Evolutionary conservation across 2,888 invertebrate genomes (phyloP).

Genomic region (Dyspetes luteomarginatus): DNA sequence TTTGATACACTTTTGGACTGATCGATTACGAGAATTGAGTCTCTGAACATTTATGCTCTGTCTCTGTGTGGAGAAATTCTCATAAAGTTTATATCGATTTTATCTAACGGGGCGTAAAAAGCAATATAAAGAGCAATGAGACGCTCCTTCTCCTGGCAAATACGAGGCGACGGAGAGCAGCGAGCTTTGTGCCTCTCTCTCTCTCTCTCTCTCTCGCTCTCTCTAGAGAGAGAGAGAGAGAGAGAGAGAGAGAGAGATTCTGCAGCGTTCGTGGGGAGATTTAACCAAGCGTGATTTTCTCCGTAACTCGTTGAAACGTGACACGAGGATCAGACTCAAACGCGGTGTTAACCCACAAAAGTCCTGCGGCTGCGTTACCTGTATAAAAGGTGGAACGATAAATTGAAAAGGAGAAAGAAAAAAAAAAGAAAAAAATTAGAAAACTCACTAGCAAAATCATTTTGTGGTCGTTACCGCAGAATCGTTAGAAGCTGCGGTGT

Average conservation of each 20-base stretch:
- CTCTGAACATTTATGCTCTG: too few relatives aligned
- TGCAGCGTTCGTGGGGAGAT: conserved; percentile 3
- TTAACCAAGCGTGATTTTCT: conserved; percentile 60
- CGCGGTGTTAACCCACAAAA: conserved; percentile 52
- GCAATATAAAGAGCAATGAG: too few relatives aligned
- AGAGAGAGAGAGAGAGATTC: neutral
- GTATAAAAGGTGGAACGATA: neutral
- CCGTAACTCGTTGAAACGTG: conserved; percentile 57
- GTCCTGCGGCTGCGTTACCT: conserved; percentile 25
- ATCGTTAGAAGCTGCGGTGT: conserved; percentile 49
- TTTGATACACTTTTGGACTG: too few relatives aligned
- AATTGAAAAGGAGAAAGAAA: neutral
- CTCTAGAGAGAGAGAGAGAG: neutral
- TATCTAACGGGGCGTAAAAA: too few relatives aligned
- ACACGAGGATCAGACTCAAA: conserved; percentile 34
- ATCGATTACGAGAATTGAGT: too few relatives aligned
- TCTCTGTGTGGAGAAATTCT: too few relatives aligned
- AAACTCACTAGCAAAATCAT: conserved; percentile 36
- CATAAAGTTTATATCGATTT: too few relatives aligned
- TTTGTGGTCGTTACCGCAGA: conserved; percentile 53
- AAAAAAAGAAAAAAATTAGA: conserved; percentile 11
- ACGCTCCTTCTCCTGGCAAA: too few relatives aligned
- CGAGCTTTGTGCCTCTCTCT: too few relatives aligned
- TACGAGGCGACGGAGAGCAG: too few relatives aligned
- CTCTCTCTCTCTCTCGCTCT: too few relatives aligned